These are phyloP conservation scores for Pristionchus arcanus DNA, from an alignment of 2,888 invertebrate species.

Conservation along the genomic window DNA sequence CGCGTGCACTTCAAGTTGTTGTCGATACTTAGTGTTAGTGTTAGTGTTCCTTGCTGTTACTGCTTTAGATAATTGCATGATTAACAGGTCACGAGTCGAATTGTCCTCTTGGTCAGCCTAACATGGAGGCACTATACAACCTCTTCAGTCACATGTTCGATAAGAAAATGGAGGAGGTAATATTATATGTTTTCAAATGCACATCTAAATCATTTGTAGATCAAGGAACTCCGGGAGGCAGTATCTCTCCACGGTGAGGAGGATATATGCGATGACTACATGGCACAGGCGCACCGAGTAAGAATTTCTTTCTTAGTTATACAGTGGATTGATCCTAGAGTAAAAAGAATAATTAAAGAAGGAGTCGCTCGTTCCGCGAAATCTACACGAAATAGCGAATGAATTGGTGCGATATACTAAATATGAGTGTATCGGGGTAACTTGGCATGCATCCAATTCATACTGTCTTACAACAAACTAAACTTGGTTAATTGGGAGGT, in stretches of 20 bases:
- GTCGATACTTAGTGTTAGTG: neutral
- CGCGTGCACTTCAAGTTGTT: neutral
- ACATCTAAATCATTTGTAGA: neutral
- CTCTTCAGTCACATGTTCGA: slow-evolving; percentile 55
- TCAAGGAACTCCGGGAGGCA: slow-evolving; percentile 28
- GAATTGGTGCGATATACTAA: too few species aligned
- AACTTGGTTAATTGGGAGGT: neutral
- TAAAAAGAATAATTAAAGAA: neutral
- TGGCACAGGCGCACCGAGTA: neutral
- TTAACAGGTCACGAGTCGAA: neutral
- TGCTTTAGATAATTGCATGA: neutral
- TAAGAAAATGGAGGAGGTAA: slow-evolving; percentile 52
- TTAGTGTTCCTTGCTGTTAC: neutral
- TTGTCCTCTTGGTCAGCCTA: slow-evolving; percentile 29
- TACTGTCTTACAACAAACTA: neutral
- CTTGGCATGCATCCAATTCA: neutral
- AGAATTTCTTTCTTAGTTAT: neutral
- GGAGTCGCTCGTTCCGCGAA: neutral
- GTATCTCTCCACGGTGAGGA: slow-evolving; percentile 11
- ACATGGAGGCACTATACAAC: slow-evolving; percentile 47
- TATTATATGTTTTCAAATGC: neutral
- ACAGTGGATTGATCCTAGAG: neutral
- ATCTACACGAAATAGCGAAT: neutral
- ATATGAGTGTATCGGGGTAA: neutral
- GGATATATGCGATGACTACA: slow-evolving; percentile 45